These are phyloP conservation scores for Podilymbus podiceps DNA, from an alignment of 2,113 vertebrate species.

Conservation along the genomic window DNA sequence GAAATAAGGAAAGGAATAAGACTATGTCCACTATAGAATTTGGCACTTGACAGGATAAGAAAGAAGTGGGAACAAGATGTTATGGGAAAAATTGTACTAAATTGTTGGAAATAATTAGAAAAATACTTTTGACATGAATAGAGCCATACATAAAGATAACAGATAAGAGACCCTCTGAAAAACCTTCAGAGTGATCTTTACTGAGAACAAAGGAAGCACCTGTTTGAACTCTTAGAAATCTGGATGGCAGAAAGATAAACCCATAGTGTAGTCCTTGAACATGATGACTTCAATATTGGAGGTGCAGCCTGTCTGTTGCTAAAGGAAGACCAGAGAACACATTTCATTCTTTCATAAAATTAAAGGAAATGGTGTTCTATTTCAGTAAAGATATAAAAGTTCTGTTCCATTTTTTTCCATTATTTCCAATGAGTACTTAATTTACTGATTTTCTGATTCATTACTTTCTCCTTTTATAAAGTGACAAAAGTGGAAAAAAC, in stretches of 20 bases:
- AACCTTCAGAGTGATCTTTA: not conserved
- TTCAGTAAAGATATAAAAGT: not conserved
- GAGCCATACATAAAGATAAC: not conserved
- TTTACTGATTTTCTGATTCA: not conserved
- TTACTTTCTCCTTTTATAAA: not conserved
- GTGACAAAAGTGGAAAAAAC: not conserved
- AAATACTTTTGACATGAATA: not conserved
- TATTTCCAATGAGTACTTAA: not conserved
- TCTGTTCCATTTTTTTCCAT: not conserved
- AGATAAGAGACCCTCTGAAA: not conserved
- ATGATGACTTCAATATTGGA: not conserved
- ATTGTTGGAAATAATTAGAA: not conserved
- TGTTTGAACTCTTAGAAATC: not conserved
- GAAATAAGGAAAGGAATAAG: not conserved
- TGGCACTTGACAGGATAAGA: not conserved
- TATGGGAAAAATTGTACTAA: not conserved
- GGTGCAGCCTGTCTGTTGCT: not conserved
- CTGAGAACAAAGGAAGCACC: not conserved
- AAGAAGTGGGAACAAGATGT: not conserved
- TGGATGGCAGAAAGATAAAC: not conserved
- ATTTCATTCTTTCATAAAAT: not conserved
- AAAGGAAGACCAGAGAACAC: not conserved
- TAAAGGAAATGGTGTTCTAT: not conserved
- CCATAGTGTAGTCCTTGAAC: not conserved
- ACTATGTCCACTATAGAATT: not conserved